phyloP scores from a whole-genome alignment of 2,113 vertebrate genomes.

The Ploceus nigricollis region DNA sequence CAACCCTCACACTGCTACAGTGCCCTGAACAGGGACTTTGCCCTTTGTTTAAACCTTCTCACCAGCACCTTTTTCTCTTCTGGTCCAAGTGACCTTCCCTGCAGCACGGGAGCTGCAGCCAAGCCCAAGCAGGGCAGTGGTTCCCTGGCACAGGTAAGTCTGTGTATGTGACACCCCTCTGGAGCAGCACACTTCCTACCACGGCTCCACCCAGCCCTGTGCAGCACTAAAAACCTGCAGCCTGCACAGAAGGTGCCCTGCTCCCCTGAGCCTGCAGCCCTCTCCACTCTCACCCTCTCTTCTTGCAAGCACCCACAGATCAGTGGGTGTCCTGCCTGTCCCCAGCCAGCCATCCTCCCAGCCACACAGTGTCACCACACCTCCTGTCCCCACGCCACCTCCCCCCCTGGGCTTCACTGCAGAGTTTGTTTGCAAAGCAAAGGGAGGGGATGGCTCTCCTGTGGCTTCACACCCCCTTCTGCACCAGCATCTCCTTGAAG shows the following conservation, averaged over 20 bases:
- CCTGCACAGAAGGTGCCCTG: background rate
- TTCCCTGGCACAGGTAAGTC: background rate
- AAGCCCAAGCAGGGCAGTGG: background rate
- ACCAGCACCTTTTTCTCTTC: background rate
- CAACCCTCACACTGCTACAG: accelerated
- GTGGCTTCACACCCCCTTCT: background rate
- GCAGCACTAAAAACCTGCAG: background rate
- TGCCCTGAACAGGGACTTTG: background rate
- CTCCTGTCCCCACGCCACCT: background rate
- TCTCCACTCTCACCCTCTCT: background rate
- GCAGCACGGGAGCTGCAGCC: background rate
- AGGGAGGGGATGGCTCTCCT: accelerated
- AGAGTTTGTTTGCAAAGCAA: background rate
- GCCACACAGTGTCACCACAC: accelerated
- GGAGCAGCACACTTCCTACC: background rate
- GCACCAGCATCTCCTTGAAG: background rate
- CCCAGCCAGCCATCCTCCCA: background rate
- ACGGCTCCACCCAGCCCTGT: background rate
- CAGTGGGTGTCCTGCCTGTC: background rate
- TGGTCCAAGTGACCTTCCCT: background rate
- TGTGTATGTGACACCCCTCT: background rate
- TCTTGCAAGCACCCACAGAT: background rate
- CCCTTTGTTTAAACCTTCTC: background rate
- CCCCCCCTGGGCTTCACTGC: background rate
- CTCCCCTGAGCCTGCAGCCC: background rate